A percentile compares a stretch with the other conserved stretches of the same genome.
These are phyloP conservation scores for Trachymyrmex septentrionalis DNA, from an alignment of 1,140 invertebrate genomes.

Conservation along the genomic window DNA sequence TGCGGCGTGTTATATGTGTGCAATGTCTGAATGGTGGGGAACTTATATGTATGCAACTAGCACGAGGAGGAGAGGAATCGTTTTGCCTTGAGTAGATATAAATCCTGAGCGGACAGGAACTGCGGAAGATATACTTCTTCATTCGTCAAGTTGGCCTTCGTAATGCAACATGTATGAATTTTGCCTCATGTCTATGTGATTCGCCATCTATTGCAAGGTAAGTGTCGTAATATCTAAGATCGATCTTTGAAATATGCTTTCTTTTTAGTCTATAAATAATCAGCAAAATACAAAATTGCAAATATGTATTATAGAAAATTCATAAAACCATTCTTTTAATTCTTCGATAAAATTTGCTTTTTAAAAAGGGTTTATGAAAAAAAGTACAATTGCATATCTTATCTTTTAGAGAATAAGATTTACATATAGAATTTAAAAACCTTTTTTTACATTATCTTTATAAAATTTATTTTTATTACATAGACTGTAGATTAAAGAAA, in stretches of 20 bases:
- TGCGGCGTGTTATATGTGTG: not conserved
- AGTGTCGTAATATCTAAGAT: constrained; percentile 2
- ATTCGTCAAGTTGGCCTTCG: not conserved
- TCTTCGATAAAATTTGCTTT: not conserved
- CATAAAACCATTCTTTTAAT: not conserved
- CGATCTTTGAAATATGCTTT: not conserved
- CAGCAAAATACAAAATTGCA: too few relatives aligned
- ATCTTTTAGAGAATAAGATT: not conserved
- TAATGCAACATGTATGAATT: not conserved
- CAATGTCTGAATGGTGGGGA: constrained; percentile 58
- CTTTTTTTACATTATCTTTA: not conserved
- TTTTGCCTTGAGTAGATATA: constrained; percentile 29
- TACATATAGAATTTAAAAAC: not conserved
- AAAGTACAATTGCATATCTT: too few relatives aligned
- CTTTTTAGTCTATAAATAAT: not conserved
- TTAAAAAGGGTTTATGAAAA: not conserved
- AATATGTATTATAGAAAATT: not conserved
- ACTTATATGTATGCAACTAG: not conserved
- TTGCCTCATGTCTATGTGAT: not conserved
- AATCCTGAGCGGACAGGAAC: constrained; percentile 9
- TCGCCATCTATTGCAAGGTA: not conserved
- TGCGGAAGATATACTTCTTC: constrained; percentile 24
- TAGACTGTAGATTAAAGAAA: not conserved
- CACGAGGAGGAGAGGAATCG: constrained; percentile 41
- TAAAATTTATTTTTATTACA: not conserved